A percentile compares a stretch with the other conserved stretches of the same genome.
Conservation (phyloP, 2,888 invertebrate species). For the Torymus tubicola region DNA sequence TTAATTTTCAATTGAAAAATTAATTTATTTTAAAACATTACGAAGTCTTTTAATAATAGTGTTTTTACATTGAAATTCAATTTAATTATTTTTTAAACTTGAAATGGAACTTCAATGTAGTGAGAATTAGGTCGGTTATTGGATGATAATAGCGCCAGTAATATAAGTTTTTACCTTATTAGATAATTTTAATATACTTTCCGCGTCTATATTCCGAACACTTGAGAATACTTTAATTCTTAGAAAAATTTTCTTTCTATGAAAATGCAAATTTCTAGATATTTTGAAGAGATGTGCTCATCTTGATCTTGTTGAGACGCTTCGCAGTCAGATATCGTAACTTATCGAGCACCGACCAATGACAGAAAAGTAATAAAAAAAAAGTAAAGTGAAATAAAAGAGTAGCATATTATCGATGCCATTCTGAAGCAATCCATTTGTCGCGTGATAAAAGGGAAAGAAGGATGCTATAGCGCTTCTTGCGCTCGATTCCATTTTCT, state of each 20-base stretch:
- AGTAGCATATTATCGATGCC: slow-evolving; percentile 61
- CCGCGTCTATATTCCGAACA: too few species aligned
- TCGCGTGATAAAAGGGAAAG: slow-evolving; percentile 52
- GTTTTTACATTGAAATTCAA: slow-evolving; percentile 20
- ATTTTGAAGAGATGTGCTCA: neutral
- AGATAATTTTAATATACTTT: neutral
- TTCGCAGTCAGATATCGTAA: slow-evolving; percentile 3
- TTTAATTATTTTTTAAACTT: neutral
- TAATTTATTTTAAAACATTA: too few species aligned
- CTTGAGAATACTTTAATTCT: too few species aligned
- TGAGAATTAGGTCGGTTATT: slow-evolving; percentile 18
- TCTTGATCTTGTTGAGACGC: neutral
- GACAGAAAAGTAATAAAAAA: slow-evolving; percentile 17
- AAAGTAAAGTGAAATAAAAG: slow-evolving; percentile 57
- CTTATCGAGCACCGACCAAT: slow-evolving; percentile 57
- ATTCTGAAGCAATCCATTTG: slow-evolving; percentile 63
- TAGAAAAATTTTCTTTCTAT: too few species aligned
- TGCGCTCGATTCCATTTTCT: slow-evolving; percentile 40
- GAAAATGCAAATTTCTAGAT: too few species aligned
- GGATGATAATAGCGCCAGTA: neutral
- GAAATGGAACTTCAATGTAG: slow-evolving; percentile 33
- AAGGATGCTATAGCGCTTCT: slow-evolving; percentile 50
- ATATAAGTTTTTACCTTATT: slow-evolving; percentile 21
- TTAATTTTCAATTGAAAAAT: neutral
- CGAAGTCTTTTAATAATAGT: too few species aligned